Conservation (phyloP, 2,797 vertebrate species). For the Schizothorax lantsangensis region DNA sequence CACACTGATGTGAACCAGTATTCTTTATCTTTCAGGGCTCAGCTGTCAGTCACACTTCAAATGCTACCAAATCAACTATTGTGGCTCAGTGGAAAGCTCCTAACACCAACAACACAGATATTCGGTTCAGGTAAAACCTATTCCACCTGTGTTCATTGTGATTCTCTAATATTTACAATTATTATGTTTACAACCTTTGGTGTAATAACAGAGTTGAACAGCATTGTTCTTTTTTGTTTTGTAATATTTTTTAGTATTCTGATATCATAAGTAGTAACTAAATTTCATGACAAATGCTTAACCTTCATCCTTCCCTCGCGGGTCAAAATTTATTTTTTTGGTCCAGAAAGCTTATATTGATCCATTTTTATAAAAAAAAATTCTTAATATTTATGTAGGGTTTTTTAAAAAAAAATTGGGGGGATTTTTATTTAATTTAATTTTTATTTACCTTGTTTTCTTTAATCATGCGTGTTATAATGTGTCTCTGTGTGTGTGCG, state of each 20-base stretch:
- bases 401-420: too few relatives aligned
- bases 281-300: not conserved
- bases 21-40: constrained; percentile 54
- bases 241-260: not conserved
- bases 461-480: too few relatives aligned
- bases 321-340: too few relatives aligned
- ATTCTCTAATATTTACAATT: not conserved
- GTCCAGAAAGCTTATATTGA: too few relatives aligned
- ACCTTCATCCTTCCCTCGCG: too few relatives aligned
- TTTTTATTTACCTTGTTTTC: too few relatives aligned
- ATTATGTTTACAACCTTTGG: not conserved
- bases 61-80: constrained; percentile 33
- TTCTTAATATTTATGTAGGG: too few relatives aligned
- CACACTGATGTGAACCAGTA: not conserved
- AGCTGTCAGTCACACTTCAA: constrained; percentile 59
- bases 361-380: too few relatives aligned
- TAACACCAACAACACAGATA: constrained; percentile 26
- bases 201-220: not conserved
- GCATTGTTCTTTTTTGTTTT: not conserved
- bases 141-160: not conserved
- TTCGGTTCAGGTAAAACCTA: constrained; percentile 64
- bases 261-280: not conserved
- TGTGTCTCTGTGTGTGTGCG: too few relatives aligned
- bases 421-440: too few relatives aligned
- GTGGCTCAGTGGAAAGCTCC: constrained; percentile 61